These are phyloP conservation scores for Mionectes olivaceus DNA, from an alignment of 2,797 vertebrate species.

Conservation along the genomic window DNA sequence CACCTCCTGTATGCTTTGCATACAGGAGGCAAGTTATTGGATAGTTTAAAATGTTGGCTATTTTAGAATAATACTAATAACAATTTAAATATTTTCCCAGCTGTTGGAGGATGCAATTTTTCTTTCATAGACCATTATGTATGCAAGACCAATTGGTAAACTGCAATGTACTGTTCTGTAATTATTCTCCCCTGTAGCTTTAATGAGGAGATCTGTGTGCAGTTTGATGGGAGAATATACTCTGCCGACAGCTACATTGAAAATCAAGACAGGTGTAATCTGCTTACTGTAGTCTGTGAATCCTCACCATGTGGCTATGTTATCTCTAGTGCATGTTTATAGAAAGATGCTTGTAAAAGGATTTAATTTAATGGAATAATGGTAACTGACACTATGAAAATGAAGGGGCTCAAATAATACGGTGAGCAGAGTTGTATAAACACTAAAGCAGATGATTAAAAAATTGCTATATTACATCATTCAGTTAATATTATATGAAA, in stretches of 20 bases:
- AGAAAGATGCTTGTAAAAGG: slow-evolving; percentile 66
- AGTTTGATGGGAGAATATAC: slow-evolving; percentile 63
- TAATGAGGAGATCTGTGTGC: slow-evolving; percentile 65
- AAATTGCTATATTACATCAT: neutral
- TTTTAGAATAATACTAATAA: slow-evolving; percentile 46
- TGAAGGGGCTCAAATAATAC: slow-evolving; percentile 46
- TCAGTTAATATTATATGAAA: neutral
- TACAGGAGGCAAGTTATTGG: neutral
- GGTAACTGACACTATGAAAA: slow-evolving; percentile 66
- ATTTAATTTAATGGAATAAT: slow-evolving; percentile 75
- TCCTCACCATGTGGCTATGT: slow-evolving; percentile 68
- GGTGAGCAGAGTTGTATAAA: neutral
- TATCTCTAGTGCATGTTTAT: slow-evolving; percentile 67
- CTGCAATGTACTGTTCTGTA: slow-evolving; percentile 58
- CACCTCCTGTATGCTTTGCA: slow-evolving; percentile 8
- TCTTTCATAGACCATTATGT: slow-evolving; percentile 52
- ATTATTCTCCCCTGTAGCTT: slow-evolving; percentile 74
- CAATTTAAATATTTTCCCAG: slow-evolving; percentile 56
- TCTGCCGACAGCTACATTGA: slow-evolving; percentile 49
- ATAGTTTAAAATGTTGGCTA: neutral
- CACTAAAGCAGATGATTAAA: slow-evolving; percentile 10
- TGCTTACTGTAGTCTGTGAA: slow-evolving; percentile 67
- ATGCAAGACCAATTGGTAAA: slow-evolving; percentile 72
- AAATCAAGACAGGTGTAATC: slow-evolving; percentile 72
- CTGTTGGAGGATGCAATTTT: slow-evolving; percentile 32